phyloP scores from a whole-genome alignment of 2,113 vertebrate species.

The Campylomormyrus numenius region DNA sequence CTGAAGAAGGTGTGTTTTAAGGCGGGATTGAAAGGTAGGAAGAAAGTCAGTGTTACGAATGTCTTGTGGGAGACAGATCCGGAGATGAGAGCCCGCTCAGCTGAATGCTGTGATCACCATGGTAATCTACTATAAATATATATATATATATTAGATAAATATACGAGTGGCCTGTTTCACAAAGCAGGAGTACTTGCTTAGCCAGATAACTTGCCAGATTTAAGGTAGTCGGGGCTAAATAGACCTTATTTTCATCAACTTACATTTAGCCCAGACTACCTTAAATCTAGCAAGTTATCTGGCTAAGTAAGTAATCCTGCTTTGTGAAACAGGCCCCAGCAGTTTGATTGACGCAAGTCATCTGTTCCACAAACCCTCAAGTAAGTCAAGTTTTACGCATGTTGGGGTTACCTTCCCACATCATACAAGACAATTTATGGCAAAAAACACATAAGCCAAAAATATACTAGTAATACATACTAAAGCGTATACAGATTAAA shows the following conservation, averaged over 20 bases:
- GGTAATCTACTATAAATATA: too few relatives aligned
- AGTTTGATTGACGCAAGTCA: not conserved
- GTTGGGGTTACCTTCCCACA: not conserved
- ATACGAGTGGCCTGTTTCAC: not conserved
- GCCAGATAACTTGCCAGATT: too few relatives aligned
- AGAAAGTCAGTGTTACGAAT: not conserved
- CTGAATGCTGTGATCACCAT: too few relatives aligned
- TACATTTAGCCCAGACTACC: too few relatives aligned
- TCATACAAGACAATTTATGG: not conserved
- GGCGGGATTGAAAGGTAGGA: not conserved
- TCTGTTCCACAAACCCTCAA: not conserved
- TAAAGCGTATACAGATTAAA: not conserved
- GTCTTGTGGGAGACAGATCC: not conserved
- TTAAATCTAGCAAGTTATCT: too few relatives aligned
- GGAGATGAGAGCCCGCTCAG: too few relatives aligned
- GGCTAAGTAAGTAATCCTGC: too few relatives aligned
- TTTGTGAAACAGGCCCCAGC: not conserved
- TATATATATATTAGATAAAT: not conserved
- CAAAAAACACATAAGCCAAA: not conserved
- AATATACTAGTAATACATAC: not conserved
- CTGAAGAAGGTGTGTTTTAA: not conserved
- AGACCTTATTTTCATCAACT: too few relatives aligned
- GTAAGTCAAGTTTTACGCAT: not conserved
- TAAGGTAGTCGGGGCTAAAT: too few relatives aligned
- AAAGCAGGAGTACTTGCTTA: too few relatives aligned